Base-by-base conservation (phyloP, 2,797 vertebrate species). In the Enoplosus armatus region DNA sequence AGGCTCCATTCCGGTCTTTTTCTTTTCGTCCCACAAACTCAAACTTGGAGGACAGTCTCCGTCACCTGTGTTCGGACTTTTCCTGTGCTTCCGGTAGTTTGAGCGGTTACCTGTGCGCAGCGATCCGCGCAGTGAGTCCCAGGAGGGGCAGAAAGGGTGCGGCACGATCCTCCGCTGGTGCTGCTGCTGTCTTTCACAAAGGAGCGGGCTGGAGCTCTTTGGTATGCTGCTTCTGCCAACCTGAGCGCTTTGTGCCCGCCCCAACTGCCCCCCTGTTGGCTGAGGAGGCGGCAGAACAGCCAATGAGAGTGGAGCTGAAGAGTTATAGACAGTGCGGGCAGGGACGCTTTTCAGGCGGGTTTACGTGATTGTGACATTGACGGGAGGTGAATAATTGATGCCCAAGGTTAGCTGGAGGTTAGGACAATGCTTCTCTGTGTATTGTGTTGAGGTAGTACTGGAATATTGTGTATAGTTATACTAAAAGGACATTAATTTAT, bases 91-190 rank as follows among this genome's bases (percentile, higher is more conserved):
- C 83, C 85, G 63, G 86, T 50, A 37, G 22, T 67, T 62, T 14
- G 27, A 2, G 45, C 33, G n/a, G 35, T 22, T 0, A 92, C 92
- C 90, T 93, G 90, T 20, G 80, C 83, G 59, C 77, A 72, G 12
- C 35, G 47, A 80, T 71, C 24, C 24, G 48, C 20, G 15, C 16
- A 3, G 22, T 29, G 54, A 53, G 48, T 58, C 55, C 26, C 65
- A 1, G 43, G 43, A 45, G 60, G 43, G 27, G 82, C 26, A 41
- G 9, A 72, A 79, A 80, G 82, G 89, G 89, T 26, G 90, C 85
- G 90, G 89, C 83, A 12, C 59, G 2, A 0, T 22, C 12, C 35
- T 29, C 8, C 12, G 0, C 51, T 26, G 59, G 77, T 24, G 29
- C 84, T 20, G 71, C 48, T n/a, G 22, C 37, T 75, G 59, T 45